Evolutionary conservation across 2,888 invertebrate genomes (phyloP), one percentile per base, ranked within the genome.

Genomic region (Poecilus cupreus): DNA sequence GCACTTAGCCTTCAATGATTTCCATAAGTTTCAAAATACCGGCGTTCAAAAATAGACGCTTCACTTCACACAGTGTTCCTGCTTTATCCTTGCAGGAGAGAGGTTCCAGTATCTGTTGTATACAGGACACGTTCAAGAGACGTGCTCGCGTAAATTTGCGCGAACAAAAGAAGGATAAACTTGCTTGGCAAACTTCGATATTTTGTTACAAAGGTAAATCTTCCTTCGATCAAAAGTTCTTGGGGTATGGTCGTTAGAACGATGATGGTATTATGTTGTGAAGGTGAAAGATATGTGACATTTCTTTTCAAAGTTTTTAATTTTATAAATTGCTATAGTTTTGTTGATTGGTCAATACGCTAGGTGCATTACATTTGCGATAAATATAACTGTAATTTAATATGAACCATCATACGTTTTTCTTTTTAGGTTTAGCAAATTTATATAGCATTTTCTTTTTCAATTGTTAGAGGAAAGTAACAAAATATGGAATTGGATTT

Each of bases 121-220:
- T 24, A 60, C 60, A 60, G 13, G 26, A 22, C 60, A 60, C 60
- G 60, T 60, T 24, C 26, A 60, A 5, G 60, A 22, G 6, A 60
- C 26, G 60, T 60, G 60, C 22, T 60, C 26, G 26, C 26, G 26
- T 10, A 22, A 54, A 54, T 5, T 32, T 60, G 26, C 24, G 11
- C 10, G 26, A 13, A 60, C 60, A 60, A 60, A 60, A 60, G 60
- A 60, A 60, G 24, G 60, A 60, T 60, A 24, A 60, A 60, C 26
- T 26, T 13, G 24, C 60, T 54, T 60, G 60, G 26, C 60, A 60
- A 60, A 60, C 60, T 60, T 60, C 24, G 60, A 26, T 60, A 60
- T 60, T 60, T 60, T 60, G 60, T 60, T 60, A 11, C 60, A 26
- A 11, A 11, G 1, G 60, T 24, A 60, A 54, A 60, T 60, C 60